Evolutionary conservation across 1,140 invertebrate species (phyloP).

Genomic region (Drosophila sturtevanti): DNA sequence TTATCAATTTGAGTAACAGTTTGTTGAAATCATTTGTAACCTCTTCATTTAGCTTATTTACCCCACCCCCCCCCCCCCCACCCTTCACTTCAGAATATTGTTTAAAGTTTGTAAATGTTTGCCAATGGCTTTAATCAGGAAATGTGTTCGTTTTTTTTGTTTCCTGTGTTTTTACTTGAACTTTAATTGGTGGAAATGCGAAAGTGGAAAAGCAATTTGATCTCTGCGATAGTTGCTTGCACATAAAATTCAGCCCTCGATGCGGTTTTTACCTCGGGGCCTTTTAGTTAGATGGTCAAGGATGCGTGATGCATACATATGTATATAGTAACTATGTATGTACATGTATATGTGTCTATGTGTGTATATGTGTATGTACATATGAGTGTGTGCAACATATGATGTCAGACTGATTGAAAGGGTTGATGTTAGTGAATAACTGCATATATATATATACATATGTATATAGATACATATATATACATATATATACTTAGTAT

Average conservation of each 20-base stretch:
- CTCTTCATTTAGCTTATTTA: too few species aligned
- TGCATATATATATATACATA: not conserved
- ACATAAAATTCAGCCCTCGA: conserved; percentile 3
- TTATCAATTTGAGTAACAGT: too few species aligned
- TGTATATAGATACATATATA: too few species aligned
- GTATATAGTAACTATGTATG: too few species aligned
- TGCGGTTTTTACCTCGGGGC: not conserved
- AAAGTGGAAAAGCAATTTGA: not conserved
- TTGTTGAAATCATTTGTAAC: too few species aligned
- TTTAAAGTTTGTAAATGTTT: too few species aligned
- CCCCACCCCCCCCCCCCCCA: too few species aligned
- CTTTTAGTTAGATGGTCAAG: not conserved
- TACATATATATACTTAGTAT: not conserved
- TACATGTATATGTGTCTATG: too few species aligned
- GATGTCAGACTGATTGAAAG: not conserved
- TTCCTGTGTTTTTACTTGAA: not conserved
- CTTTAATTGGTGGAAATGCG: conserved; percentile 2
- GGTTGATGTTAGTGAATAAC: not conserved
- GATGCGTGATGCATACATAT: conserved; percentile 1
- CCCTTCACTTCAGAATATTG: too few species aligned
- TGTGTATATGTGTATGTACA: too few species aligned
- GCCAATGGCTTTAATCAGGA: not conserved
- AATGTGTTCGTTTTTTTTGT: not conserved
- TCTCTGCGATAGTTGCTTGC: not conserved
- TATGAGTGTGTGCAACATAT: not conserved